These are phyloP conservation scores for Meghimatium bilineatum DNA, from an alignment of 2,888 invertebrate genomes.

Conservation along the genomic window DNA sequence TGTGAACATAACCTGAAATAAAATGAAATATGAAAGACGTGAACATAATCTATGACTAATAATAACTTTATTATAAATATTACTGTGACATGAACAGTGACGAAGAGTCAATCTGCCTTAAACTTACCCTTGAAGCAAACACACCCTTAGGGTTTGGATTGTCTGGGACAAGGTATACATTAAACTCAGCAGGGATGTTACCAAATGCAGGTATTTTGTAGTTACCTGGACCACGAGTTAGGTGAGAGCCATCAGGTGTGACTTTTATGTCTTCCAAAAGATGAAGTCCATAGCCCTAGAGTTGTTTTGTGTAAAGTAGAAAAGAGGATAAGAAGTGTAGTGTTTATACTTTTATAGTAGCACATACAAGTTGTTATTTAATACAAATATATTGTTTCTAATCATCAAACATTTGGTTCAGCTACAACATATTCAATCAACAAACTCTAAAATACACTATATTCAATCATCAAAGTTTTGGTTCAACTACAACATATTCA, in stretches of 20 bases:
- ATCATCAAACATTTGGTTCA: no score
- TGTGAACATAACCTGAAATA: no score
- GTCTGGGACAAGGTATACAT: slow-evolving; percentile 92
- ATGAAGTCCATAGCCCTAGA: slow-evolving; percentile 89
- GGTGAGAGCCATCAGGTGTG: slow-evolving; percentile 87
- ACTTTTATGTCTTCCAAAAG: slow-evolving; percentile 92
- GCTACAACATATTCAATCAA: background rate
- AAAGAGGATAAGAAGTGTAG: background rate
- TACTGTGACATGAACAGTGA: background rate
- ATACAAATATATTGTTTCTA: background rate
- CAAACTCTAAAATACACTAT: background rate
- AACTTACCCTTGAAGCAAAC: slow-evolving; percentile 90
- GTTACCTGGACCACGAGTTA: slow-evolving; percentile 91
- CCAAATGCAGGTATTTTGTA: slow-evolving; percentile 95
- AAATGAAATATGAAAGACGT: no score
- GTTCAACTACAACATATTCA: background rate
- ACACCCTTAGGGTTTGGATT: slow-evolving; percentile 92
- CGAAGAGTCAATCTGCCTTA: no score
- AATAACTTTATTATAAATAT: no score
- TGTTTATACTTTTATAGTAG: no score
- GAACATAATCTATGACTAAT: no score
- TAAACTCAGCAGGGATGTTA: slow-evolving; percentile 92
- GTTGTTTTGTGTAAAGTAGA: background rate
- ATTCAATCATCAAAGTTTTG: background rate
- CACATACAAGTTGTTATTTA: no score